Percentiles rank a stretch among this genome's conserved stretches.
phyloP scores from a whole-genome alignment of 2,797 vertebrate genomes.

The Netta rufina region DNA sequence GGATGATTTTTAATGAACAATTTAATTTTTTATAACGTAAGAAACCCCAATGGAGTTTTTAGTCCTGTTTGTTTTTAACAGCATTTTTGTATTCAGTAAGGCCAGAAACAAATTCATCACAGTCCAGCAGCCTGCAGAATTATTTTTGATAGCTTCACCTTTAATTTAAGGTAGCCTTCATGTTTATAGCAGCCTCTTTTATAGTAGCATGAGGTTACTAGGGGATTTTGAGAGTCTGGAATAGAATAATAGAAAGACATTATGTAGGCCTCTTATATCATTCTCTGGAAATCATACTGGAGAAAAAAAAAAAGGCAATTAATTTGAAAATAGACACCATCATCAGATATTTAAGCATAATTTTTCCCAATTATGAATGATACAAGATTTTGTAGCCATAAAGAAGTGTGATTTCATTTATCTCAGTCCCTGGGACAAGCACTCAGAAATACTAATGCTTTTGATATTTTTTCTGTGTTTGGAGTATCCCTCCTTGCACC shows the following conservation, averaged over 20 bases:
- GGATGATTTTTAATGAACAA: neutral
- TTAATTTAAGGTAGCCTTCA: slow-evolving; percentile 50
- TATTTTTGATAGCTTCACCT: slow-evolving; percentile 50
- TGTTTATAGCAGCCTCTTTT: slow-evolving; percentile 48
- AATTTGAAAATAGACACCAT: neutral
- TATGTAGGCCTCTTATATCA: neutral
- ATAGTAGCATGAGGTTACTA: slow-evolving; percentile 26
- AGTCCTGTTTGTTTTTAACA: slow-evolving; percentile 12
- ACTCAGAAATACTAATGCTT: neutral
- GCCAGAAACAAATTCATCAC: slow-evolving; percentile 27
- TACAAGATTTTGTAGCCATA: neutral
- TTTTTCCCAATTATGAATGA: neutral
- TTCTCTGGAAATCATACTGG: neutral
- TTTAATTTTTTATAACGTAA: neutral
- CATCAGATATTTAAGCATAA: neutral
- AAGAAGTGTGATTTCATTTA: neutral
- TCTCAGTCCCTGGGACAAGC: neutral
- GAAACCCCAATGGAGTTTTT: neutral
- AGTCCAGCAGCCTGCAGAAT: slow-evolving; percentile 1
- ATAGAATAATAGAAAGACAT: neutral
- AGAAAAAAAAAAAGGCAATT: no score
- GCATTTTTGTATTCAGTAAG: slow-evolving; percentile 1
- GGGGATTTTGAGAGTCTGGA: neutral
- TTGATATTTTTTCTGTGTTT: neutral
- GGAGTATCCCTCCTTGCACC: neutral